These are phyloP conservation scores for Folsomia candida DNA, from an alignment of 2,888 invertebrate genomes.

Conservation along the genomic window DNA sequence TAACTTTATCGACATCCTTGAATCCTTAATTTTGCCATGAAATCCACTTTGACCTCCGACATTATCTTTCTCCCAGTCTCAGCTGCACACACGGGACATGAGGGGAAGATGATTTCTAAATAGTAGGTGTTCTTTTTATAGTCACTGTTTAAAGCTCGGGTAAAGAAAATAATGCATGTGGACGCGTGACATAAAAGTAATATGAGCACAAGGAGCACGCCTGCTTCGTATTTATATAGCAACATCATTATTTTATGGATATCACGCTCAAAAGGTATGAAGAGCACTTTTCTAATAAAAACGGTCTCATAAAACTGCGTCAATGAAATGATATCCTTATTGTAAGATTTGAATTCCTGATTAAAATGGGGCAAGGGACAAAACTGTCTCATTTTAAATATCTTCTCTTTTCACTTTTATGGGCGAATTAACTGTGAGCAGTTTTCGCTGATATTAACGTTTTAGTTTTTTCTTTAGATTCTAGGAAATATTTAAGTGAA, in stretches of 20 bases:
- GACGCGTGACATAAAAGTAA: too few relatives aligned
- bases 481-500: too few relatives aligned
- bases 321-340: not conserved
- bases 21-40: not conserved
- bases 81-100: not conserved
- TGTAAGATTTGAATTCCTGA: not conserved
- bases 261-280: not conserved
- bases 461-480: too few relatives aligned
- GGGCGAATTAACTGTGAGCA: too few relatives aligned
- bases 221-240: not conserved
- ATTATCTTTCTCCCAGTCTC: conserved; percentile 1
- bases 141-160: not conserved
- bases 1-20: not conserved
- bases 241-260: not conserved
- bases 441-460: too few relatives aligned
- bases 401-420: too few relatives aligned
- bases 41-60: not conserved
- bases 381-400: too few relatives aligned
- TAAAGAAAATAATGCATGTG: not conserved
- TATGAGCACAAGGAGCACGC: not conserved
- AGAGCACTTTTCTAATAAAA: not conserved
- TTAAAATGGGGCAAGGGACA: too few relatives aligned
- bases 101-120: not conserved
- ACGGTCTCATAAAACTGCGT: too few relatives aligned
- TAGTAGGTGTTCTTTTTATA: conserved; percentile 1